Conservation (phyloP, 2,113 vertebrate genomes). For the Oryzias javanicus region DNA sequence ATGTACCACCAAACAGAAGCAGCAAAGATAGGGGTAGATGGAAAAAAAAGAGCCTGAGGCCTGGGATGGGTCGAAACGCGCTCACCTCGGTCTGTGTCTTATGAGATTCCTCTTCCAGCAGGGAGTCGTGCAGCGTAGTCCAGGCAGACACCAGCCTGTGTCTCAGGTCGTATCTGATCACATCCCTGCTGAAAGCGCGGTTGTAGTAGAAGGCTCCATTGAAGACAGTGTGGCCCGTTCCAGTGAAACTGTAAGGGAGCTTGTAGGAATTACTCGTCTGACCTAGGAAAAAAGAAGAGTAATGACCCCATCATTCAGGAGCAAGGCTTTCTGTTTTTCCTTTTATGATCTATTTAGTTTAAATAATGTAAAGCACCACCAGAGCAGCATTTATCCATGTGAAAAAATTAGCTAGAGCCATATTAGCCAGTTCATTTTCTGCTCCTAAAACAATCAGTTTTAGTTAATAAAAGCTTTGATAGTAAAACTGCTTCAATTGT, state of each 20-base stretch:
- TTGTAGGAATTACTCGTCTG: constrained; percentile 88
- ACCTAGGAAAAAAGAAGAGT: constrained; percentile 48
- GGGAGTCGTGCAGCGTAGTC: constrained; percentile 89
- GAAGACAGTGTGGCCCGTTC: constrained; percentile 90
- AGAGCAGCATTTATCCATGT: too few species aligned
- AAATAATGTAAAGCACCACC: too few species aligned
- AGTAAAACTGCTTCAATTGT: too few species aligned
- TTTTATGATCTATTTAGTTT: too few species aligned
- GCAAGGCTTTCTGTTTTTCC: too few species aligned
- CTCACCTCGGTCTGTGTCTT: constrained; percentile 59
- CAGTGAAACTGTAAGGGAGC: constrained; percentile 92
- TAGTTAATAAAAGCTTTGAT: too few species aligned
- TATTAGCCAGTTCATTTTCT: too few species aligned
- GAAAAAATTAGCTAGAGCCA: too few species aligned
- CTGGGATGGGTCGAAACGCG: neutral
- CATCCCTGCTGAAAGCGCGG: constrained; percentile 90
- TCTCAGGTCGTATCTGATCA: constrained; percentile 91
- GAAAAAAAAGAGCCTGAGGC: too few species aligned
- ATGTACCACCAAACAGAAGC: too few species aligned
- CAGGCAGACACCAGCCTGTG: constrained; percentile 88
- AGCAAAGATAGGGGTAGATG: too few species aligned
- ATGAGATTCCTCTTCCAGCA: constrained; percentile 80
- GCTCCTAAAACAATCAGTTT: too few species aligned
- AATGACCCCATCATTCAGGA: neutral
- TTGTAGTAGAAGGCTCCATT: constrained; percentile 92